Conservation (phyloP, 2,113 vertebrate species). For the Sorex fumeus region DNA sequence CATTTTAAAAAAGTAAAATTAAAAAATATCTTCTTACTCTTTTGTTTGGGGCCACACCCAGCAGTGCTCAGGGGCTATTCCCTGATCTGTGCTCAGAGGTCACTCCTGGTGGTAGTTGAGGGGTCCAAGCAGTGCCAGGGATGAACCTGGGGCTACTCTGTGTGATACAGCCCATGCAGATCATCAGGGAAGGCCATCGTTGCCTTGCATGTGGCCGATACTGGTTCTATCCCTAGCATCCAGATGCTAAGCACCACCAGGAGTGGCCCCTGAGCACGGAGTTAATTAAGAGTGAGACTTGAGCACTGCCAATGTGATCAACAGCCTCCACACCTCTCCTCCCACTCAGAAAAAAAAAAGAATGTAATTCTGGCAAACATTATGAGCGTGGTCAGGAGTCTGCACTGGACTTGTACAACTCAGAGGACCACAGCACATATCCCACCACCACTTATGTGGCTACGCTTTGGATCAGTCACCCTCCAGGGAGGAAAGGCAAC, state of each 20-base stretch:
- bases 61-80: too few relatives aligned
- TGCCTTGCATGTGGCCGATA: too few relatives aligned
- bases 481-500: conserved; percentile 19
- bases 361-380: conserved; percentile 33
- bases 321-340: background rate
- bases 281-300: background rate
- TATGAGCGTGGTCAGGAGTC: background rate
- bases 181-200: too few relatives aligned
- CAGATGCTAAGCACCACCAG: background rate
- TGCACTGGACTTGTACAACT: background rate
- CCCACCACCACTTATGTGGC: conserved; percentile 35
- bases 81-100: too few relatives aligned
- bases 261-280: background rate
- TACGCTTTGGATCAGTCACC: conserved; percentile 46
- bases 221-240: too few relatives aligned
- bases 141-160: too few relatives aligned
- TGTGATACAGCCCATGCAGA: too few relatives aligned
- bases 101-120: too few relatives aligned
- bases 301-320: background rate
- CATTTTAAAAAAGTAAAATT: too few relatives aligned
- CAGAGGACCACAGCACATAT: background rate
- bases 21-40: too few relatives aligned
- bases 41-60: too few relatives aligned
- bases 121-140: too few relatives aligned
- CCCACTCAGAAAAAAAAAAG: background rate